Conservation (phyloP, 2,888 invertebrate species). For the Thysanoteuthis rhombus region DNA sequence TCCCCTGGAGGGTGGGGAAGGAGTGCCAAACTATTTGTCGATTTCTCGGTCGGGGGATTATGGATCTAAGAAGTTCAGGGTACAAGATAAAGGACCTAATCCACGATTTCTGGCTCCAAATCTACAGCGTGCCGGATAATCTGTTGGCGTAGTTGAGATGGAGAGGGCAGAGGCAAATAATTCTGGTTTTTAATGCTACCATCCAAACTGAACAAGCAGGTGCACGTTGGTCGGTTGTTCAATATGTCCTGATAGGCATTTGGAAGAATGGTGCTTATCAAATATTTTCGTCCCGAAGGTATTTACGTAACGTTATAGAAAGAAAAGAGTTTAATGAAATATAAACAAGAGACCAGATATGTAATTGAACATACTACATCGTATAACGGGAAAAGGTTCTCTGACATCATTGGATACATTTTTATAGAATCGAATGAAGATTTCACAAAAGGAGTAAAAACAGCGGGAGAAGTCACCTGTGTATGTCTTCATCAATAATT, state of each 20-base stretch:
- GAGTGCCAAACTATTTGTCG: slow-evolving; percentile 23
- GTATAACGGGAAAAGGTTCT: no score
- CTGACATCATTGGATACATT: no score
- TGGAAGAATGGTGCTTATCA: not conserved
- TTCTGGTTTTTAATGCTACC: not conserved
- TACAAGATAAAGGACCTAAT: not conserved
- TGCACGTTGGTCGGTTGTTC: not conserved
- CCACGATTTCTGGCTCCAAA: not conserved
- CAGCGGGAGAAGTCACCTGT: no score
- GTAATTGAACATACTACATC: no score
- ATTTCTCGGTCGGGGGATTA: slow-evolving; percentile 25
- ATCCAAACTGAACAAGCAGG: not conserved
- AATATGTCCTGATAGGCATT: not conserved
- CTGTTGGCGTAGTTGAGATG: not conserved
- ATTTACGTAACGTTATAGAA: no score
- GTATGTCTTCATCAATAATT: no score
- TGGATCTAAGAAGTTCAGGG: not conserved
- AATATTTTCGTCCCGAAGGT: not conserved
- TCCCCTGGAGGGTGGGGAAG: not conserved
- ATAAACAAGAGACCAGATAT: no score
- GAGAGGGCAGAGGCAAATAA: not conserved
- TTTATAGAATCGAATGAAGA: no score
- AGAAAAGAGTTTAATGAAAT: no score
- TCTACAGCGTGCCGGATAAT: not conserved
- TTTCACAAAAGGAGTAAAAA: no score